These are phyloP conservation scores for Helicoverpa zea DNA, from an alignment of 1,140 invertebrate species.

Conservation along the genomic window DNA sequence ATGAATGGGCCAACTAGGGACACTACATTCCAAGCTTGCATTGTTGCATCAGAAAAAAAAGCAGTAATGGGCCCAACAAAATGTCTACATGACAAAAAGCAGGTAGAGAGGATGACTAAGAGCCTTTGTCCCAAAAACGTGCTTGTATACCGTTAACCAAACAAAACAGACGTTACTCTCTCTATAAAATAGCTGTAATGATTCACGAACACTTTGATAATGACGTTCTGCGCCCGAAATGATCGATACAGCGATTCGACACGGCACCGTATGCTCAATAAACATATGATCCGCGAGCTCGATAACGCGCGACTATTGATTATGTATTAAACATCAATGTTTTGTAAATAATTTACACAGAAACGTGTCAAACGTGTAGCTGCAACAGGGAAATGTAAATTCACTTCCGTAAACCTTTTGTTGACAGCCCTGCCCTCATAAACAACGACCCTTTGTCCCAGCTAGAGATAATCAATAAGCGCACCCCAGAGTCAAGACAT, in stretches of 20 bases:
- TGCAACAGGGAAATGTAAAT: conserved; percentile 59
- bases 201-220: conserved; percentile 57
- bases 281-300: conserved; percentile 44
- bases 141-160: conserved; percentile 80
- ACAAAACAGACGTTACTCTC: conserved; percentile 76
- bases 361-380: conserved; percentile 45
- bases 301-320: conserved; percentile 33
- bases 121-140: conserved; percentile 82
- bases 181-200: conserved; percentile 73
- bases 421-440: conserved; percentile 86
- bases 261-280: conserved; percentile 65
- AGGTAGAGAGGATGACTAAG: conserved; percentile 79
- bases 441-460: conserved; percentile 85
- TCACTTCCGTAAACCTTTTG: conserved; percentile 83
- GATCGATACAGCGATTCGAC: conserved; percentile 78
- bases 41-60: conserved; percentile 41
- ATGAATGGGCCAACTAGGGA: conserved; percentile 30
- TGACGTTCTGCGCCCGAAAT: conserved; percentile 65
- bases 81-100: conserved; percentile 73
- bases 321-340: conserved; percentile 30
- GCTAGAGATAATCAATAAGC: conserved; percentile 82
- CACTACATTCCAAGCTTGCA: conserved; percentile 31
- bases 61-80: conserved; percentile 51
- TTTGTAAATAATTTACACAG: conserved; percentile 51
- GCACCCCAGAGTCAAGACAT: conserved; percentile 50